A percentile compares a stretch with the other conserved stretches of the same genome.
phyloP scores from a whole-genome alignment of 2,113 vertebrate species.

The Syngnathoides biaculeatus region DNA sequence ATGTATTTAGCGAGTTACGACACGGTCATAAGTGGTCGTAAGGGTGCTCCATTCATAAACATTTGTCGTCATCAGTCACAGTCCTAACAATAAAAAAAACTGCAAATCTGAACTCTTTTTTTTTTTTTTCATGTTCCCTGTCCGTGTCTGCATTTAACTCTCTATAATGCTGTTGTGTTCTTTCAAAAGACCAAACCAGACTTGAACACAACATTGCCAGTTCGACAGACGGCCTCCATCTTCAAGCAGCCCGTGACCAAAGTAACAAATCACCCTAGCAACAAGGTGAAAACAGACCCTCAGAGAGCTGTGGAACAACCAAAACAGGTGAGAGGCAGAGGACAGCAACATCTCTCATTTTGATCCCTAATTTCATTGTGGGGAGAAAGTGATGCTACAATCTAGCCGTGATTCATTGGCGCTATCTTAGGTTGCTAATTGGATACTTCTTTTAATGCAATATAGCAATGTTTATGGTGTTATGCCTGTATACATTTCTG shows the following conservation, averaged over 20 bases:
- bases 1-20: no score
- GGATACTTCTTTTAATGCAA: no score
- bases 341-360: background rate
- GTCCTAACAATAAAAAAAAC: background rate
- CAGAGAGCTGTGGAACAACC: conserved; percentile 95
- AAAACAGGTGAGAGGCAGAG: conserved; percentile 43
- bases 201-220: conserved; percentile 91
- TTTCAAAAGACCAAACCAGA: conserved; percentile 79
- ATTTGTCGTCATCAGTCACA: background rate
- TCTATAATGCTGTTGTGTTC: conserved; percentile 18
- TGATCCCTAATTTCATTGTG: background rate
- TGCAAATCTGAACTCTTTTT: background rate
- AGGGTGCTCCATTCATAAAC: background rate
- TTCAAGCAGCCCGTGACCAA: conserved; percentile 97
- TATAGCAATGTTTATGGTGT: no score
- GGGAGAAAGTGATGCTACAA: background rate
- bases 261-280: conserved; percentile 96
- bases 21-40: no score
- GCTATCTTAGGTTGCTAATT: no score
- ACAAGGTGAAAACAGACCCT: conserved; percentile 93
- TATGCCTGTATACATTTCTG: no score
- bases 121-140: no score
- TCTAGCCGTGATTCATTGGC: no score
- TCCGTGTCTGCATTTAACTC: background rate
- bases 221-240: conserved; percentile 93